Evolutionary conservation across 2,113 vertebrate genomes (phyloP).

Genomic region (Varanus komodoensis): DNA sequence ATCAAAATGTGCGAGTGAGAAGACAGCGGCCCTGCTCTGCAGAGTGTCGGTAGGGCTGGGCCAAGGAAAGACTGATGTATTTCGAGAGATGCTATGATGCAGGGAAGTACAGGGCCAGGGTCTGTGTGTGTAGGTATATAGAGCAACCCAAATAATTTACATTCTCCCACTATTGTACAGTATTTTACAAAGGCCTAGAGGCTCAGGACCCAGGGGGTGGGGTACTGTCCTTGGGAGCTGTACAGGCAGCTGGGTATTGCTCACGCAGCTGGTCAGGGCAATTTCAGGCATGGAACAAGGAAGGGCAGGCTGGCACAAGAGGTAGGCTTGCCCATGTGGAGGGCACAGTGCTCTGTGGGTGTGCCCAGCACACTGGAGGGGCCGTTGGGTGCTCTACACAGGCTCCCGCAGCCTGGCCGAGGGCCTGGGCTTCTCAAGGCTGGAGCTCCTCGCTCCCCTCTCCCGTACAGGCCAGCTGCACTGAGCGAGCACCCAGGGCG

Average conservation of each 20-base stretch:
- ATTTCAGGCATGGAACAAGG: constrained; percentile 5
- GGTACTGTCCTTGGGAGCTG: constrained; percentile 2
- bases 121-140: background rate
- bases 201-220: constrained; percentile 55
- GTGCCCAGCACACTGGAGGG: constrained; percentile 3
- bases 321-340: constrained; percentile 30
- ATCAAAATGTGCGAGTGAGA: constrained; percentile 42
- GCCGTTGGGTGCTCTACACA: background rate
- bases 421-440: constrained; percentile 31
- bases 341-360: constrained; percentile 27
- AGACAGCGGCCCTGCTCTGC: constrained; percentile 4
- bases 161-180: constrained; percentile 75
- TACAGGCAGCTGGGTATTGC: constrained; percentile 33
- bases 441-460: constrained; percentile 45
- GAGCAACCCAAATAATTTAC: constrained; percentile 74
- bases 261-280: constrained; percentile 33
- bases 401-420: constrained; percentile 35
- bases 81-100: background rate
- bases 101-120: background rate
- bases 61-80: constrained; percentile 5
- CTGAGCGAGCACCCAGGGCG: constrained; percentile 65
- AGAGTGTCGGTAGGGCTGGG: constrained; percentile 15
- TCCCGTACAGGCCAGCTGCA: constrained; percentile 81
- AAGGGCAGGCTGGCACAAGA: constrained; percentile 19
- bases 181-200: constrained; percentile 74